Evolutionary conservation across 1,140 invertebrate genomes (phyloP).

Genomic region (Carposina sasakii): DNA sequence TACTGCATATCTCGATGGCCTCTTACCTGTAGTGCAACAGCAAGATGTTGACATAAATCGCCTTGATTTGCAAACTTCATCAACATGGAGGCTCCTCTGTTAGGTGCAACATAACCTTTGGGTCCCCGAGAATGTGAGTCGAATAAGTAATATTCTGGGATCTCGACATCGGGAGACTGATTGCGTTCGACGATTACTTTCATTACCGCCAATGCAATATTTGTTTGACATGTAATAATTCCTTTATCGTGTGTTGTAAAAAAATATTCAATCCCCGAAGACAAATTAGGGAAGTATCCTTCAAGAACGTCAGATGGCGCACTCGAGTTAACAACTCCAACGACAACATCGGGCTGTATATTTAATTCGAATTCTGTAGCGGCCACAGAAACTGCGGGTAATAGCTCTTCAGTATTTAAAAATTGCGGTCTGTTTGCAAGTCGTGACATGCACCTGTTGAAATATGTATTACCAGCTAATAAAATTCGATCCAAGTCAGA

Average conservation of each 20-base stretch:
- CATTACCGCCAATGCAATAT: constrained; percentile 4
- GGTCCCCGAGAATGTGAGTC: constrained; percentile 8
- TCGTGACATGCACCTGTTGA: constrained; percentile 6
- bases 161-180: no score
- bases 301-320: background rate
- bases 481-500: constrained; percentile 7
- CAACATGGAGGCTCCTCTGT: background rate
- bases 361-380: background rate
- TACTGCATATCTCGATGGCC: background rate
- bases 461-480: constrained; percentile 4
- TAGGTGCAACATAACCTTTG: constrained; percentile 3
- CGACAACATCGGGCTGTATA: background rate
- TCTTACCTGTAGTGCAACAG: background rate
- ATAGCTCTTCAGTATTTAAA: background rate
- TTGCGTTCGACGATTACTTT: no score
- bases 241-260: constrained; percentile 5
- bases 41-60: background rate
- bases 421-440: background rate
- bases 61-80: background rate
- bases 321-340: background rate
- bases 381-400: background rate
- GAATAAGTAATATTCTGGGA: background rate
- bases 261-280: background rate
- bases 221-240: constrained; percentile 4
- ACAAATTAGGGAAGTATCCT: background rate